Evolutionary conservation across 2,113 vertebrate species (phyloP).

Genomic region (Hipposideros armiger): DNA sequence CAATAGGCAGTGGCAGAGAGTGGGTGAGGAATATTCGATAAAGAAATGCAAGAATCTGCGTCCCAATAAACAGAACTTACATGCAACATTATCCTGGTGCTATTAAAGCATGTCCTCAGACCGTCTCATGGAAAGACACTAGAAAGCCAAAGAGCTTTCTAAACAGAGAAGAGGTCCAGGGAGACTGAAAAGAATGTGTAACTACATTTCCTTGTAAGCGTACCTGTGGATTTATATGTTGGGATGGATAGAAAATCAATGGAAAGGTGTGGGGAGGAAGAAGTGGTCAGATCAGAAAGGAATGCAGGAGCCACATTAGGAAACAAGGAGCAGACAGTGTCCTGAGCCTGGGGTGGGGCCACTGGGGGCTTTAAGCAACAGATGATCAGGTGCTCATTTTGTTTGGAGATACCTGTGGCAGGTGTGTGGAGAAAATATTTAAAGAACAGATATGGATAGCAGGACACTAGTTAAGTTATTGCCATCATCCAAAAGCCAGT

Average conservation of each 20-base stretch:
- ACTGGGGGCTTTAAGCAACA: not conserved
- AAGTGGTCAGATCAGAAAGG: not conserved
- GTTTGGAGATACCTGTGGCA: not conserved
- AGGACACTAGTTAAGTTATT: accelerated
- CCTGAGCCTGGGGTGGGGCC: accelerated
- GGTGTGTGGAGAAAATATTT: too few relatives aligned
- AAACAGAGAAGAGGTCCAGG: not conserved
- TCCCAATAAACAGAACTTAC: not conserved
- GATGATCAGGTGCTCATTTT: accelerated
- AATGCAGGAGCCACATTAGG: accelerated
- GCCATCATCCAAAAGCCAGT: accelerated
- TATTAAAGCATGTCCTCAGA: not conserved
- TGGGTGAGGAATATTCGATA: not conserved
- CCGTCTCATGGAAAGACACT: not conserved
- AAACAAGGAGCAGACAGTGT: accelerated
- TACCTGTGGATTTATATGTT: not conserved
- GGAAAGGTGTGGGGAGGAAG: accelerated
- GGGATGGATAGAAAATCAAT: not conserved
- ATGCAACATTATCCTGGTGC: too few relatives aligned
- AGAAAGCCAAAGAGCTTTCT: not conserved
- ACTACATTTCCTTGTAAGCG: not conserved
- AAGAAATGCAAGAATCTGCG: not conserved
- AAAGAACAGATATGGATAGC: not conserved
- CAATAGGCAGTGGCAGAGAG: not conserved
- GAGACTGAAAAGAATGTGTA: not conserved